Evolutionary conservation across 2,888 invertebrate genomes (phyloP).

Genomic region (Drosophila austrosaltans): DNA sequence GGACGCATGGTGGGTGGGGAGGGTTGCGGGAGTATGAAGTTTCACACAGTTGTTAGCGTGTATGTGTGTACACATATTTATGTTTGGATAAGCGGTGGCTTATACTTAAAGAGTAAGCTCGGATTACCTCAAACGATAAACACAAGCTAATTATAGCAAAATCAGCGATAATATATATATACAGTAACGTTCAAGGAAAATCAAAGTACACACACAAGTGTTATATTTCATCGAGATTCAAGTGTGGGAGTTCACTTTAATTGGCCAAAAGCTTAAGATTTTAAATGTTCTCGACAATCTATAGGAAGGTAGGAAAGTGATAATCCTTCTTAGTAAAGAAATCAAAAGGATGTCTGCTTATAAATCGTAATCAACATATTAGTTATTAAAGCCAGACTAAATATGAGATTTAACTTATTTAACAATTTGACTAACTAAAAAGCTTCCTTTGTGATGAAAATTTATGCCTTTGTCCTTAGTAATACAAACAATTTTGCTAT

Average conservation of each 20-base stretch:
- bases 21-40: neutral
- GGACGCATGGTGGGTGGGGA: neutral
- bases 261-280: no score
- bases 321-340: no score
- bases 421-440: no score
- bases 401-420: no score
- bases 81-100: neutral
- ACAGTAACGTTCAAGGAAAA: neutral
- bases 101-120: neutral
- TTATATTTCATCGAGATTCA: neutral
- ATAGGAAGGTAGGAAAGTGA: no score
- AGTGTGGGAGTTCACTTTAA: neutral
- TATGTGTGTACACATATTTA: neutral
- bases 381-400: no score
- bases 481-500: no score
- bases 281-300: no score
- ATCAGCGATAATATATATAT: neutral
- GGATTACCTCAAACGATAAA: neutral
- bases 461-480: no score
- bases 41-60: neutral
- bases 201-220: neutral
- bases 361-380: no score
- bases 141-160: conserved; percentile 8
- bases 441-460: no score
- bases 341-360: no score